A percentile compares a stretch with the other conserved stretches of the same genome.
Evolutionary conservation across 2,797 vertebrate species (phyloP).

Genomic region (Ctenochaetus hawaiiensis): DNA sequence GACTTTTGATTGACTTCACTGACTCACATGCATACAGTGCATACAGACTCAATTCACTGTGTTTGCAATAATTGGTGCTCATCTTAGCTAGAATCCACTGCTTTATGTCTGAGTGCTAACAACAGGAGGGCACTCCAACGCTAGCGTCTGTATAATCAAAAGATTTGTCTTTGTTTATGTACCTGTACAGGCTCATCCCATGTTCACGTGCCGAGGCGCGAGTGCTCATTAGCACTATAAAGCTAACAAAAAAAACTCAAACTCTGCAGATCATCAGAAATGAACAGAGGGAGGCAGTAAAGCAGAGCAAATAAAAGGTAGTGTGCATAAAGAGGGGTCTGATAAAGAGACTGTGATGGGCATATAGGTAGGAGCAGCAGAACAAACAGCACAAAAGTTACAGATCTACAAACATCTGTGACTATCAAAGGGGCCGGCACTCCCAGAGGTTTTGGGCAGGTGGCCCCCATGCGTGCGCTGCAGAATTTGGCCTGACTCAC

Average conservation of each 20-base stretch:
- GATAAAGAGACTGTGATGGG: slow-evolving; percentile 40
- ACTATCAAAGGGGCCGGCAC: slow-evolving; percentile 56
- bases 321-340: slow-evolving; percentile 1
- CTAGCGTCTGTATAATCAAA: slow-evolving; percentile 51
- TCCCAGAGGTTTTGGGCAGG: slow-evolving; percentile 44
- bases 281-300: slow-evolving; percentile 37
- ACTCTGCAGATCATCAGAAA: slow-evolving; percentile 31
- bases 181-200: slow-evolving; percentile 45
- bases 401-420: slow-evolving; percentile 59
- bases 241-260: slow-evolving; percentile 43
- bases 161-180: slow-evolving; percentile 26
- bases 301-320: slow-evolving; percentile 50
- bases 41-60: not conserved
- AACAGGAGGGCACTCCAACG: slow-evolving; percentile 14
- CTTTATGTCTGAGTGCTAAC: slow-evolving; percentile 10
- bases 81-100: slow-evolving; percentile 5
- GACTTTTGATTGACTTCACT: slow-evolving; percentile 54
- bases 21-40: slow-evolving; percentile 13
- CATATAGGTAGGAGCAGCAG: slow-evolving; percentile 19
- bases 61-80: slow-evolving; percentile 17
- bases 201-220: slow-evolving; percentile 22
- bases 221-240: slow-evolving; percentile 71
- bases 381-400: slow-evolving; percentile 57
- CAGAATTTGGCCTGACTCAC: slow-evolving; percentile 36
- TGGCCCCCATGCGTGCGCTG: slow-evolving; percentile 19